Conservation (phyloP, 2,888 invertebrate genomes). For the Spodoptera exigua region DNA sequence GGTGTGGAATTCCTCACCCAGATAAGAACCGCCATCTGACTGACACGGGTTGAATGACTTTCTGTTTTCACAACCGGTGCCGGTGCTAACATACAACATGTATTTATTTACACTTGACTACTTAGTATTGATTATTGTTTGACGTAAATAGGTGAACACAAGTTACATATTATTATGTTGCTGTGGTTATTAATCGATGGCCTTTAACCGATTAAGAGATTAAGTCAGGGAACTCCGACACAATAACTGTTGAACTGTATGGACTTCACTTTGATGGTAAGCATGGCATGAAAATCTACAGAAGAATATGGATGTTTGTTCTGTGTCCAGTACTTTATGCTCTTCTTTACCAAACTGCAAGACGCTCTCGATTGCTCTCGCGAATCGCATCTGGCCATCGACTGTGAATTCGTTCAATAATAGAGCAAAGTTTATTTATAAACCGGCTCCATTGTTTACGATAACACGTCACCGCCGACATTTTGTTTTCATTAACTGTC, state of each 20-base stretch:
- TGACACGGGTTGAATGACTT: constrained; percentile 49
- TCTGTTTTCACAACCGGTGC: constrained; percentile 39
- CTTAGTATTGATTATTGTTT: constrained; percentile 7
- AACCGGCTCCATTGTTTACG: constrained; percentile 52
- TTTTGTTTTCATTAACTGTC: constrained; percentile 52
- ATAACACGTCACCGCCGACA: constrained; percentile 43
- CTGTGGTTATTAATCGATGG: background rate
- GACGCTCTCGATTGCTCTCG: constrained; percentile 12
- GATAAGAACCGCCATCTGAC: constrained; percentile 48
- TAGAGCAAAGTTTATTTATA: constrained; percentile 42
- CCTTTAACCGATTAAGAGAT: background rate
- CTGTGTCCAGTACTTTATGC: background rate
- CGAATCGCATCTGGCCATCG: constrained; percentile 32
- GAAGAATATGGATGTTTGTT: constrained; percentile 24
- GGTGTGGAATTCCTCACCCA: constrained; percentile 61
- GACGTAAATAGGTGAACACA: background rate
- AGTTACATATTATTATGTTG: background rate
- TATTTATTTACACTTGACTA: constrained; percentile 5
- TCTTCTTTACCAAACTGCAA: constrained; percentile 18
- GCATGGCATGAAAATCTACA: constrained; percentile 10
- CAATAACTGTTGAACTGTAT: background rate
- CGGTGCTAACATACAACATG: constrained; percentile 19
- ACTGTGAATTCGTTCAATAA: constrained; percentile 38
- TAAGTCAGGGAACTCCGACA: no score
- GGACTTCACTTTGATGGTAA: background rate